These are phyloP conservation scores for Oxyscelio sp. DNA, from an alignment of 2,888 invertebrate genomes.

Conservation along the genomic window DNA sequence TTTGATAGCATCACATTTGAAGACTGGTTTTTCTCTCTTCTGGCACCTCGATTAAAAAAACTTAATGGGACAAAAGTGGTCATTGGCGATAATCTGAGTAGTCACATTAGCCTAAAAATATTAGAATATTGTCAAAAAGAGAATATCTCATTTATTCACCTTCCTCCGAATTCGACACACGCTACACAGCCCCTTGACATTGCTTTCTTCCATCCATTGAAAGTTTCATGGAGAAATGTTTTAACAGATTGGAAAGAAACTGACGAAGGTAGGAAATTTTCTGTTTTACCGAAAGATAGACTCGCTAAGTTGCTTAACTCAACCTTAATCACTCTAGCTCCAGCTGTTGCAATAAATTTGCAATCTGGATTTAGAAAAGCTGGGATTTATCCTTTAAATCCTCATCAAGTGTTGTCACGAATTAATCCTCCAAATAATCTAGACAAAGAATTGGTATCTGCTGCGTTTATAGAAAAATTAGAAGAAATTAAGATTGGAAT, in stretches of 20 bases:
- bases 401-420: background rate
- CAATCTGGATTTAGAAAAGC: background rate
- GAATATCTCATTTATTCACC: slow-evolving; percentile 1
- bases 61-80: background rate
- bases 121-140: slow-evolving; percentile 1
- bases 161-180: slow-evolving; percentile 8
- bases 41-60: background rate
- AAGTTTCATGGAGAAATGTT: slow-evolving; percentile 9
- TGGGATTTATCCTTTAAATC: background rate
- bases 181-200: slow-evolving; percentile 17
- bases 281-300: slow-evolving; percentile 7
- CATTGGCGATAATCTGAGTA: slow-evolving; percentile 7
- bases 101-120: background rate
- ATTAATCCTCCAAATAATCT: background rate
- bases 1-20: background rate
- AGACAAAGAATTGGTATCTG: slow-evolving; percentile 4
- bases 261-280: background rate
- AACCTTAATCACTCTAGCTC: too few relatives aligned
- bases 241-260: background rate
- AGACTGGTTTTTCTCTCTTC: slow-evolving; percentile 4
- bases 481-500: slow-evolving; percentile 1
- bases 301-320: background rate
- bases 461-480: slow-evolving; percentile 6
- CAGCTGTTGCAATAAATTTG: slow-evolving; percentile 1
- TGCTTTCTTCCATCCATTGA: background rate